These are phyloP conservation scores for Platichthys flesus DNA, from an alignment of 2,113 vertebrate species.

Conservation along the genomic window DNA sequence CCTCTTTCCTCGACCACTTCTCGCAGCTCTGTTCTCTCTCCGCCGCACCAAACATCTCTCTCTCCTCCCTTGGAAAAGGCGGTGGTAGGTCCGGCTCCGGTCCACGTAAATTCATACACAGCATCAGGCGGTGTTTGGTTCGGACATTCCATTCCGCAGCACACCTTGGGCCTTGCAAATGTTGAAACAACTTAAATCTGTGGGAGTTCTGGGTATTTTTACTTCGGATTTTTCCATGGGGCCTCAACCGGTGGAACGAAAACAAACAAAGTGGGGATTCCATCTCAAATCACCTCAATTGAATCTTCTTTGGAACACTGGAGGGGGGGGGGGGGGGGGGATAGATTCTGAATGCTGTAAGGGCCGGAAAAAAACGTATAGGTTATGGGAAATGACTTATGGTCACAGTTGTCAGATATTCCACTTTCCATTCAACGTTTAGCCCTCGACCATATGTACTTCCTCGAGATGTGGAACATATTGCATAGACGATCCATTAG, in stretches of 20 bases:
- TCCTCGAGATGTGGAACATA: slow-evolving; percentile 40
- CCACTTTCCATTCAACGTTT: slow-evolving; percentile 56
- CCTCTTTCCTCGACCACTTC: slow-evolving; percentile 19
- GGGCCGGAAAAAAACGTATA: slow-evolving; percentile 51
- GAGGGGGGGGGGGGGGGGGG: slow-evolving; percentile 15
- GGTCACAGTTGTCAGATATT: slow-evolving; percentile 61
- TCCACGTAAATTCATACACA: slow-evolving; percentile 47
- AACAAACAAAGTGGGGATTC: slow-evolving; percentile 69
- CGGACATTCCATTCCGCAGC: slow-evolving; percentile 61
- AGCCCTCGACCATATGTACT: slow-evolving; percentile 34
- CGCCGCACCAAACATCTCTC: slow-evolving; percentile 21
- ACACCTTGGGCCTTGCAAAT: slow-evolving; percentile 61
- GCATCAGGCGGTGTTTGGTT: slow-evolving; percentile 49
- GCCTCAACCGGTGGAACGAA: slow-evolving; percentile 56
- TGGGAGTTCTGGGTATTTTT: slow-evolving; percentile 64
- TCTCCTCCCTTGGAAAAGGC: slow-evolving; percentile 36
- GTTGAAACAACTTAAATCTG: slow-evolving; percentile 61
- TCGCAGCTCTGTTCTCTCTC: slow-evolving; percentile 1
- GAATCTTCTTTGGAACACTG: slow-evolving; percentile 49
- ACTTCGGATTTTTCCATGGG: slow-evolving; percentile 53
- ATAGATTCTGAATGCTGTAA: slow-evolving; percentile 57
- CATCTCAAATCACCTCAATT: slow-evolving; percentile 55
- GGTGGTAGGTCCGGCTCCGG: slow-evolving; percentile 34
- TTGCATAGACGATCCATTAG: slow-evolving; percentile 11
- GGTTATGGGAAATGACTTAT: slow-evolving; percentile 53